These are phyloP conservation scores for Trichogramma dendrolimi DNA, from an alignment of 2,888 invertebrate species.

Conservation along the genomic window DNA sequence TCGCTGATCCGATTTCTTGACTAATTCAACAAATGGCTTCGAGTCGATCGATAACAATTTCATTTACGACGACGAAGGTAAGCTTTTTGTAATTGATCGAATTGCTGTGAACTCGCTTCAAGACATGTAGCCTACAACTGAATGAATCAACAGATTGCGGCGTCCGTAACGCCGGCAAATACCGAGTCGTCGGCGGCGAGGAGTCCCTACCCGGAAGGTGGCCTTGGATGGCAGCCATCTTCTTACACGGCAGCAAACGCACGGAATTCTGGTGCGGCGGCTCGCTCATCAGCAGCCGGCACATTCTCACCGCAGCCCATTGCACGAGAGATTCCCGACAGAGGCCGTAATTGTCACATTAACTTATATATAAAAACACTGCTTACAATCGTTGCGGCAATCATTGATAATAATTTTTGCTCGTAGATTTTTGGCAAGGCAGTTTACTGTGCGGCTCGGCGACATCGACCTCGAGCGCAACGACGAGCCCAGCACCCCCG, in stretches of 20 bases:
- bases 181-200: conserved; percentile 87
- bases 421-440: conserved; percentile 76
- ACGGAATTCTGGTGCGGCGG: conserved; percentile 94
- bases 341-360: conserved; percentile 66
- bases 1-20: conserved; percentile 30
- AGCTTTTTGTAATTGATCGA: not conserved
- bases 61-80: conserved; percentile 49
- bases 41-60: conserved; percentile 46
- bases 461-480: conserved; percentile 81
- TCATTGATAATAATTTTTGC: not conserved
- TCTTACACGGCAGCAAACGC: conserved; percentile 77
- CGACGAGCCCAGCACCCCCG: conserved; percentile 80
- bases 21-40: conserved; percentile 32
- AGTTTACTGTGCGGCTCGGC: conserved; percentile 84
- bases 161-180: conserved; percentile 75
- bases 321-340: conserved; percentile 87
- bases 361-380: not conserved
- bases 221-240: conserved; percentile 97
- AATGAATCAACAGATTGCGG: conserved; percentile 64
- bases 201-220: conserved; percentile 80
- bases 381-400: not conserved
- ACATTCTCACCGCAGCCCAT: conserved; percentile 87
- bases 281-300: conserved; percentile 73
- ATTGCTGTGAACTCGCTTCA: too few relatives aligned
- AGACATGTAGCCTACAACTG: too few relatives aligned